Evolutionary conservation across 1,140 invertebrate genomes (phyloP), one percentile per base, ranked within the genome.

Genomic region (Nephila pilipes): DNA sequence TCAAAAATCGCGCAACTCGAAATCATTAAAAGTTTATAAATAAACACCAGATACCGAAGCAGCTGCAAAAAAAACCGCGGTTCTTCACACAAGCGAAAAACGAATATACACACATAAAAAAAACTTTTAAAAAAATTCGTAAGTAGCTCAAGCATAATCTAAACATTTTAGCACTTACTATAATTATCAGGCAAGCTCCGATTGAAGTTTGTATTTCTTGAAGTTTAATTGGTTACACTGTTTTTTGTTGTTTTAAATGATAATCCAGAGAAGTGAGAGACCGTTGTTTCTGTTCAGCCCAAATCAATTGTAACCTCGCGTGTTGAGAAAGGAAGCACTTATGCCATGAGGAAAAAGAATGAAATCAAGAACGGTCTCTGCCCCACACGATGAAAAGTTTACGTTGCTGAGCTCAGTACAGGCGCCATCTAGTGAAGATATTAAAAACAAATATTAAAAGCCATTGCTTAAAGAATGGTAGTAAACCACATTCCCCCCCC

Each of bases 341-440:
- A 25, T 81, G 80, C 18, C 36, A 81, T 81, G 80, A 81, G 80
- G 80, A 81, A 81, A 38, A n/a, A 38, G 25, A 81, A 22, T n/a
- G 80, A 10, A 38, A 81, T 8, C 22, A 46, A 54, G 38, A 46
- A 16, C 36, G 80, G 80, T 81, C 80, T 81, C 0, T 81, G 80
- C 80, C 80, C 80, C 80, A 81, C 80, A 81, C 36, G 80, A 38
- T 54, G 36, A 54, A 55, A 5, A 25, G 36, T 38, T 81, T 18
- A 81, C 46, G 36, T n/a, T 25, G 79, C 5, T 12, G 16, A 36
- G 2, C 54, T 25, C 46, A 5, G 20, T 81, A 6, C 10, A 25
- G 46, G 80, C 80, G 80, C 80, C 80, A 81, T 81, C 80, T 81
- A 22, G 0, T 25, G 80, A 29, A 32, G 32, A 32, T 20, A 32